Evolutionary conservation across 2,888 invertebrate species (phyloP).

Genomic region (Acrobasis suavella): DNA sequence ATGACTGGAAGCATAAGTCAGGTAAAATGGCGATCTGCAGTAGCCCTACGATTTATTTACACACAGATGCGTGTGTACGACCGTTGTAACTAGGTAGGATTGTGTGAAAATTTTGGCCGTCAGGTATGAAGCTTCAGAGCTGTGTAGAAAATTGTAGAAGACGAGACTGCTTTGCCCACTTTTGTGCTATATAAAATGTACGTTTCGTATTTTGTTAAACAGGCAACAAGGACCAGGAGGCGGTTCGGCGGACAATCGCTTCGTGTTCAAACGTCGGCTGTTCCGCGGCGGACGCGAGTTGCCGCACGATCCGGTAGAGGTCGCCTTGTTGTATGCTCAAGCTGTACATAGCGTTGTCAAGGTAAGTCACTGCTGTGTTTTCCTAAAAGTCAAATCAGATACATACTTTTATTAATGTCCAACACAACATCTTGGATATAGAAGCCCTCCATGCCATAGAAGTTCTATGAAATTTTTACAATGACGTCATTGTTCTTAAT

Average conservation of each 20-base stretch:
- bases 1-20: no score
- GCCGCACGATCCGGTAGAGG: slow-evolving; percentile 97
- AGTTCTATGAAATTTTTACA: no score
- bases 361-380: slow-evolving; percentile 74
- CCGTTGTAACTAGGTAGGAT: no score
- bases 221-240: slow-evolving; percentile 85
- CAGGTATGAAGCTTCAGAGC: no score
- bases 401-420: not conserved
- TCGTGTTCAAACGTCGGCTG: slow-evolving; percentile 94
- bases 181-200: not conserved
- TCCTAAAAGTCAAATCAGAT: not conserved
- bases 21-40: no score
- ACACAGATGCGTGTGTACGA: no score
- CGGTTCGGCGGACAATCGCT: slow-evolving; percentile 93
- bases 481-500: no score
- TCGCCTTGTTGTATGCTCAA: slow-evolving; percentile 96
- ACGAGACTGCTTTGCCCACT: no score
- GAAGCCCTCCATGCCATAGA: no score
- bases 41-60: no score
- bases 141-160: no score
- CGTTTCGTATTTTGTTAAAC: not conserved
- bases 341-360: slow-evolving; percentile 97
- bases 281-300: slow-evolving; percentile 94
- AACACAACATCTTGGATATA: not conserved
- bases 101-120: no score